These are phyloP conservation scores for Gallinago undulata DNA, from an alignment of 2,113 vertebrate species.

Conservation along the genomic window DNA sequence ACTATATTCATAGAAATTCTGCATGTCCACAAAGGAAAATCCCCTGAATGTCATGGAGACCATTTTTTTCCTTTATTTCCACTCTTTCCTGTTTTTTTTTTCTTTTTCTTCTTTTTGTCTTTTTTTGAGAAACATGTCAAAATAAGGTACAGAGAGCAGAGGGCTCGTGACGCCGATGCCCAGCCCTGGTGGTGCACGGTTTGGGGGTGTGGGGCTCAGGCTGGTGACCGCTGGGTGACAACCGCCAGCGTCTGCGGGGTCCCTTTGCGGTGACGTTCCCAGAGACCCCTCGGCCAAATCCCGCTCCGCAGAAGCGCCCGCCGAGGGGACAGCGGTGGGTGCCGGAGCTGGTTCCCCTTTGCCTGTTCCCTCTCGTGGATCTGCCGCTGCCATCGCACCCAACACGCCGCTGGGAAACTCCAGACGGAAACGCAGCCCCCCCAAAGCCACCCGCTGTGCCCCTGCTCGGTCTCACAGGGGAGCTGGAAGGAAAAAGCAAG, in stretches of 20 bases:
- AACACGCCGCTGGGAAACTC: not conserved
- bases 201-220: not conserved
- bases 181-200: not conserved
- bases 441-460: not conserved
- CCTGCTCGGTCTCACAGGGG: not conserved
- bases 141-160: not conserved
- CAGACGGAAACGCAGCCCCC: not conserved
- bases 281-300: not conserved
- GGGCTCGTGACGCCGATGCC: not conserved
- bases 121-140: slow-evolving; percentile 65
- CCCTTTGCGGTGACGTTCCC: not conserved
- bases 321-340: not conserved
- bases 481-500: not conserved
- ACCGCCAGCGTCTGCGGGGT: not conserved
- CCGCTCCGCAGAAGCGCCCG: not conserved
- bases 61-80: slow-evolving; percentile 37
- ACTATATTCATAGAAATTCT: slow-evolving; percentile 99
- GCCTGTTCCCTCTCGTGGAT: not conserved
- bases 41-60: slow-evolving; percentile 83
- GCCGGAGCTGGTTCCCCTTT: not conserved
- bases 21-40: slow-evolving; percentile 91
- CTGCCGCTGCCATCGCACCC: rapidly evolving
- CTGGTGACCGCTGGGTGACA: not conserved
- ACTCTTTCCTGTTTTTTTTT: not conserved
- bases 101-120: not conserved